Base-by-base conservation (phyloP, 1,140 invertebrate species). In the Leguminivora glycinivorella region DNA sequence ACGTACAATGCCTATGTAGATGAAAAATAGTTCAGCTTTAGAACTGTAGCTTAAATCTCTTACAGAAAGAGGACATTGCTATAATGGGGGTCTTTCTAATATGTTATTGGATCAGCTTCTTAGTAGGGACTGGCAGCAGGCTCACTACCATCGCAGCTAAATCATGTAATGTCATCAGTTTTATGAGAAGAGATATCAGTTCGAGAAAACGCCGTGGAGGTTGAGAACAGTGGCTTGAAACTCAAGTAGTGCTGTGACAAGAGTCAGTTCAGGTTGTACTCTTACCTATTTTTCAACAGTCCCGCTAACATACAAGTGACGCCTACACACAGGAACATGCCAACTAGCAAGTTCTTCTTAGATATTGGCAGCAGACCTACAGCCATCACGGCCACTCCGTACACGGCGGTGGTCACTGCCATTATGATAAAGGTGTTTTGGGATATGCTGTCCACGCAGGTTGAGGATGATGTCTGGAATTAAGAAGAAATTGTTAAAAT, bases 51-150 rank as follows among this genome's bases (percentile, higher is more conserved):
- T n/a, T n/a, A n/a, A n/a, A n/a, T n/a, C n/a, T n/a, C n/a, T n/a
- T n/a, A n/a, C n/a, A n/a, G n/a, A n/a, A n/a, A n/a, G n/a, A n/a
- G n/a, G n/a, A n/a, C n/a, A n/a, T n/a, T n/a, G n/a, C n/a, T n/a
- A n/a, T n/a, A n/a, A n/a, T n/a, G n/a, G n/a, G n/a, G n/a, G n/a
- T n/a, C n/a, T n/a, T n/a, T n/a, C n/a, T n/a, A n/a, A n/a, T n/a
- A n/a, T n/a, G n/a, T n/a, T n/a, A n/a, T n/a, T n/a, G n/a, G n/a
- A n/a, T n/a, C n/a, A 82, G 71, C 0, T 72, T 80, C 68, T 76
- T 84, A 78, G 88, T 90, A 52, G 80, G 73, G 31, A 90, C 14
- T 5, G 85, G 79, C 40, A 78, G 83, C 25, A 87, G 58, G 63
- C 82, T 82, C 68, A 76, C 72, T 10, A 72, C 58, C 69, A 81